A percentile compares a stretch with the other conserved stretches of the same genome.
These are phyloP conservation scores for Rhimphoctona megacephalus DNA, from an alignment of 2,888 invertebrate species.

Conservation along the genomic window DNA sequence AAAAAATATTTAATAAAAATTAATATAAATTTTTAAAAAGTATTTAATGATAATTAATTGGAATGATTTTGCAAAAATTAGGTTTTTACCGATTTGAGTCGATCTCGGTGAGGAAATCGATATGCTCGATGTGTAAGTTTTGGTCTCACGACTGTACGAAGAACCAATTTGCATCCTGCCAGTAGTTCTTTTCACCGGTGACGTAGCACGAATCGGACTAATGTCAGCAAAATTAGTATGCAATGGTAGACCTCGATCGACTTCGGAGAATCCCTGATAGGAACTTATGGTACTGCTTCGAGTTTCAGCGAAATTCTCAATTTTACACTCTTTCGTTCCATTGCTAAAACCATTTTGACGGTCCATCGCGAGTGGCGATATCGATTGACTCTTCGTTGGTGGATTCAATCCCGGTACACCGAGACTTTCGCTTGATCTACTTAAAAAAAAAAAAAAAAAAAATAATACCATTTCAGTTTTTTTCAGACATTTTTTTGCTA, in stretches of 20 bases:
- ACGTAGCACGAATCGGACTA: conserved; percentile 78
- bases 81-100: conserved; percentile 72
- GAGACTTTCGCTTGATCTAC: conserved; percentile 82
- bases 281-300: conserved; percentile 74
- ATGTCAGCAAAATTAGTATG: conserved; percentile 76
- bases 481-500: background rate
- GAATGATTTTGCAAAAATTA: conserved; percentile 2
- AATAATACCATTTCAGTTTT: background rate
- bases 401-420: conserved; percentile 76
- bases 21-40: background rate
- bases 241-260: conserved; percentile 78
- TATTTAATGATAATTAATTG: too few species aligned
- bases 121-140: conserved; percentile 75
- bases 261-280: conserved; percentile 81
- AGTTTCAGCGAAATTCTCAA: conserved; percentile 77
- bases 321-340: conserved; percentile 80
- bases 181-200: conserved; percentile 71
- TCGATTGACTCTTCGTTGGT: conserved; percentile 82
- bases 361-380: conserved; percentile 84
- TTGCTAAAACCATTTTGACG: conserved; percentile 83
- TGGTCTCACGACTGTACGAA: conserved; percentile 79
- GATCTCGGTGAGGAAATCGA: conserved; percentile 78
- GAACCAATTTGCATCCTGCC: conserved; percentile 73
- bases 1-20: background rate
- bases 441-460: background rate